Conservation (phyloP, 1,140 invertebrate species). For the Araneus ventricosus region DNA sequence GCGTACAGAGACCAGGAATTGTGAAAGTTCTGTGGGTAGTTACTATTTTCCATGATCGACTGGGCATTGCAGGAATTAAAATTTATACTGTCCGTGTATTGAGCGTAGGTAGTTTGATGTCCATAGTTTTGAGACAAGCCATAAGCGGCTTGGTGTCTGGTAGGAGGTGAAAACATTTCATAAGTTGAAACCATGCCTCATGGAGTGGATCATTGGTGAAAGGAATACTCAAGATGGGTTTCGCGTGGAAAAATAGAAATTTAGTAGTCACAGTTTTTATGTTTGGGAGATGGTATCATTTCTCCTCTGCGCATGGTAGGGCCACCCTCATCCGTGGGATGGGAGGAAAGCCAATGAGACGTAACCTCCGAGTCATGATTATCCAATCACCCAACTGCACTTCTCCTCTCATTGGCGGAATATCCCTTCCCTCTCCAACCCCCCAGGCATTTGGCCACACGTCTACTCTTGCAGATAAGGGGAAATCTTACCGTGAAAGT, state of each 20-base stretch:
- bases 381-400: not conserved
- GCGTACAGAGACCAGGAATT: not conserved
- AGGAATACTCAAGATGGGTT: not conserved
- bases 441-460: no score
- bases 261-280: not conserved
- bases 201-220: not conserved
- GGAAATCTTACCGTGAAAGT: not conserved
- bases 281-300: not conserved
- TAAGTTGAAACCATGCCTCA: slow-evolving; percentile 42
- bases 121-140: slow-evolving; percentile 37
- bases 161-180: slow-evolving; percentile 51
- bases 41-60: slow-evolving; percentile 28
- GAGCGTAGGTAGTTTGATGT: not conserved
- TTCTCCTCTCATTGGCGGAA: not conserved
- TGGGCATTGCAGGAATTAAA: slow-evolving; percentile 4
- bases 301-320: not conserved
- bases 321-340: not conserved
- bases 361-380: not conserved
- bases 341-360: not conserved
- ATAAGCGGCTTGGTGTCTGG: slow-evolving; percentile 31
- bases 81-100: slow-evolving; percentile 19
- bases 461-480: not conserved
- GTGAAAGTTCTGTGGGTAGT: slow-evolving; percentile 32
- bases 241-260: not conserved
- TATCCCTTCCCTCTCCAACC: not conserved